Evolutionary conservation across 2,113 vertebrate genomes (phyloP).

Genomic region (Hirundichthys speculiger): DNA sequence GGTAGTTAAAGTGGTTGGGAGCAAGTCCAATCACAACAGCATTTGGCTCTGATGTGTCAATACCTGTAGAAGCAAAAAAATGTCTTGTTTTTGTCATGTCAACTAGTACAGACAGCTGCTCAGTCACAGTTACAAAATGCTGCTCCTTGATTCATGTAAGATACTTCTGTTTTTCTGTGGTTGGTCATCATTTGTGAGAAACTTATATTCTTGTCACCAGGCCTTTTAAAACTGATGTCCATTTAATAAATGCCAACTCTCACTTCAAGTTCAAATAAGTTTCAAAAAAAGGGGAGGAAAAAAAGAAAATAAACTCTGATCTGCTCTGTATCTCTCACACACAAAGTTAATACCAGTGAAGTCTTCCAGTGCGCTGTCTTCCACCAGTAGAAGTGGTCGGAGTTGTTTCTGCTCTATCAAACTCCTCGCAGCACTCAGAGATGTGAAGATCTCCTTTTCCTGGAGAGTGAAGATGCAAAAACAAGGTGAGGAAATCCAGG

Average conservation of each 20-base stretch:
- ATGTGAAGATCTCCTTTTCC: constrained; percentile 94
- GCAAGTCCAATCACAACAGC: constrained; percentile 94
- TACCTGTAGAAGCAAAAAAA: constrained; percentile 74
- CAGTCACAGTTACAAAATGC: too few species aligned
- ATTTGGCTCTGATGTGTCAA: constrained; percentile 88
- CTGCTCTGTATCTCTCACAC: background rate
- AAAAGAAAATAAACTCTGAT: background rate
- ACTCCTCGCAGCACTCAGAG: constrained; percentile 91
- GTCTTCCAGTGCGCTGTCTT: constrained; percentile 89
- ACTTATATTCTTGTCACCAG: too few species aligned
- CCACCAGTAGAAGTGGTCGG: constrained; percentile 90
- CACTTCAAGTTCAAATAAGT: too few species aligned
- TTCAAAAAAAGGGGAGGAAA: background rate
- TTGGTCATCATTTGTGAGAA: too few species aligned
- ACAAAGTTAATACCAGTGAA: constrained; percentile 84
- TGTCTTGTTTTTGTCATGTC: background rate
- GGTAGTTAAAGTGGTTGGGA: constrained; percentile 92
- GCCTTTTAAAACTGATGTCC: too few species aligned
- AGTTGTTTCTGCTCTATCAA: constrained; percentile 87
- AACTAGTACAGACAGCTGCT: too few species aligned
- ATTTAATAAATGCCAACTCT: too few species aligned
- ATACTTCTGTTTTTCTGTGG: too few species aligned
- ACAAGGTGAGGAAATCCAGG: background rate
- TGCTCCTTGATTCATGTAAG: too few species aligned
- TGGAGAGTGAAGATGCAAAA: constrained; percentile 28